Conservation (phyloP, 2,888 invertebrate species). For the Chrysodeixis includens region DNA sequence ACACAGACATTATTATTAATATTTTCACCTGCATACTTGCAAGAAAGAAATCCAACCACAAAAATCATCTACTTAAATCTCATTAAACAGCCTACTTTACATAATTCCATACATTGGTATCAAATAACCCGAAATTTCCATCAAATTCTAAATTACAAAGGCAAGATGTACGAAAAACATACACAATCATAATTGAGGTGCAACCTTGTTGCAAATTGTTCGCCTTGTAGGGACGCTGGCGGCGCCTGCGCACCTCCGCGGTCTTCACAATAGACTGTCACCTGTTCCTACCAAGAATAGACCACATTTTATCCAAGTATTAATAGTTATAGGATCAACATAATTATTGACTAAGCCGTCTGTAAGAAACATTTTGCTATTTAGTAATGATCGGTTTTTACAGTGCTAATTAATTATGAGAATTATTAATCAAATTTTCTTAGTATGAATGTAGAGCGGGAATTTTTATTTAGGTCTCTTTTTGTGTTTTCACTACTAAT, state of each 20-base stretch:
- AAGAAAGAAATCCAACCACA: neutral
- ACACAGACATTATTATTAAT: neutral
- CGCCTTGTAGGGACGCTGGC: conserved; percentile 5
- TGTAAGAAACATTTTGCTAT: neutral
- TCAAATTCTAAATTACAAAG: conserved; percentile 3
- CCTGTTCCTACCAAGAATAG: conserved; percentile 14
- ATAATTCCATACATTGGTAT: neutral
- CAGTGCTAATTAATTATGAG: neutral
- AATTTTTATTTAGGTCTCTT: too few species aligned
- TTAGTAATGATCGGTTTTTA: neutral
- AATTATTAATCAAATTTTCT: neutral
- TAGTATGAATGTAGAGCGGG: neutral
- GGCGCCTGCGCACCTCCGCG: conserved; percentile 11
- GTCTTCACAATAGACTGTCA: conserved; percentile 20
- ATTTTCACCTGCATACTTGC: neutral
- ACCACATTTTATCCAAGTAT: neutral
- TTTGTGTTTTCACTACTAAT: neutral
- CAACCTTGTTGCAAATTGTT: conserved; percentile 20
- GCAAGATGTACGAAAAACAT: neutral
- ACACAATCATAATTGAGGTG: conserved; percentile 9
- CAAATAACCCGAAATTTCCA: conserved; percentile 3
- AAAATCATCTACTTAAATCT: neutral
- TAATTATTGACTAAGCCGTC: neutral
- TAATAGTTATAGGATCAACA: neutral
- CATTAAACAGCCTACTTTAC: neutral